Evolutionary conservation across 1,140 invertebrate species (phyloP), one percentile per base, ranked within the genome.

Genomic region (Trypoxylus dichotomus): DNA sequence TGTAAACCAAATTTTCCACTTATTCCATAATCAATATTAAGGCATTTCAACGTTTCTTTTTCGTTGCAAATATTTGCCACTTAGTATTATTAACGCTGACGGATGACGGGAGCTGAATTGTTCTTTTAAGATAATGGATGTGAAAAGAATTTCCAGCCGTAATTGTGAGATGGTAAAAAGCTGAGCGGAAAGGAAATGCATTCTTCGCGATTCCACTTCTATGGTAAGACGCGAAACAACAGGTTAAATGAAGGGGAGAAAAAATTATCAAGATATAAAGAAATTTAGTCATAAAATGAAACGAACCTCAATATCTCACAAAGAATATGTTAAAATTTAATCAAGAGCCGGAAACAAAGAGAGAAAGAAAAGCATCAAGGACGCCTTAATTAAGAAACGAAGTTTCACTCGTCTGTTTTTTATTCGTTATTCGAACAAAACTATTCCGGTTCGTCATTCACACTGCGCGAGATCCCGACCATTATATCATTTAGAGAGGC

Each of bases 311-410:
- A 63, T 63, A 63, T 63, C 25, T 27, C 60, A 2, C 13, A 1
- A 19, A 63, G 60, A 24, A 63, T 63, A 63, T 63, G 60, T 63
- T 63, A 63, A 25, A 63, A 63, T 68, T 68, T 68, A 25, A 68
- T 68, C 60, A 68, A 68, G 60, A 29, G 7, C 0, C 24, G 60
- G 60, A 21, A 68, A 68, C 7, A 68, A 21, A 68, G 8, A 15
- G 60, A 27, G 60, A 29, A 25, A 68, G 11, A 68, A 68, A 27
- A 68, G 21, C 19, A 19, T n/a, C 24, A 8, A 68, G 60, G 24
- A 13, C 60, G 21, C 60, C 60, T 68, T 68, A 68, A 68, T 68
- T 68, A 68, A 68, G 60, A 68, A 68, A 68, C 60, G 60, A 68
- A 68, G 60, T 68, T 68, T 27, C 60, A 68, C 21, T 68, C 60